A percentile compares a stretch with the other conserved stretches of the same genome.
Evolutionary conservation across 2,797 vertebrate species (phyloP).

Genomic region (Siniperca undulata): DNA sequence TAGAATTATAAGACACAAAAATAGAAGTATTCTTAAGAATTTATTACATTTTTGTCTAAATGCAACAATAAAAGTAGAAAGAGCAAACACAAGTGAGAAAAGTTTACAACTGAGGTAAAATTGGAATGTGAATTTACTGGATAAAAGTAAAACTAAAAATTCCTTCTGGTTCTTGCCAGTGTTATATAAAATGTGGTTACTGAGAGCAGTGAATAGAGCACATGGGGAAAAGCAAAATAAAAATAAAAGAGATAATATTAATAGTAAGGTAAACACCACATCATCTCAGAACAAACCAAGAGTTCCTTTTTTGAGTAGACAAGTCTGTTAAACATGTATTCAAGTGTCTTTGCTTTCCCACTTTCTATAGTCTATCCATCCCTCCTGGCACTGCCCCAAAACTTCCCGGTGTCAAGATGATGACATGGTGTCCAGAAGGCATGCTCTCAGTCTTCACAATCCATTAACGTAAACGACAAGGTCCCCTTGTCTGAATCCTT

Average conservation of each 20-base stretch:
- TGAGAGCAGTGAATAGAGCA: conserved; percentile 1
- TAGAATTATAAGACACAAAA: not conserved
- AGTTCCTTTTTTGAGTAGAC: conserved; percentile 15
- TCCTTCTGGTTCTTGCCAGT: not conserved
- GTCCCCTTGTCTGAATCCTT: conserved; percentile 75
- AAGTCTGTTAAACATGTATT: conserved; percentile 70
- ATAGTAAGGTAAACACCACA: conserved; percentile 27
- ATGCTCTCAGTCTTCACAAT: conserved; percentile 78
- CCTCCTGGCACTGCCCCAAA: conserved; percentile 52
- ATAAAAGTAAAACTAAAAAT: conserved; percentile 21
- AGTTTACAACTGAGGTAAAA: not conserved
- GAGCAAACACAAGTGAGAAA: not conserved
- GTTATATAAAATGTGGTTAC: not conserved
- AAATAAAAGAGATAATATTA: conserved; percentile 30
- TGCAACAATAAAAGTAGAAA: not conserved
- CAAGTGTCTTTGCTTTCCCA: conserved; percentile 47
- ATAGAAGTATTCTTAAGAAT: not conserved
- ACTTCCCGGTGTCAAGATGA: conserved; percentile 70
- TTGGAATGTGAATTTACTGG: not conserved
- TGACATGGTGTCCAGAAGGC: conserved; percentile 78
- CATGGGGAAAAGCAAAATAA: not conserved
- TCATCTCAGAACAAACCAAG: conserved; percentile 34
- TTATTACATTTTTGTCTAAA: not conserved
- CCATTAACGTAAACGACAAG: conserved; percentile 81
- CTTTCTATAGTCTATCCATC: conserved; percentile 34